Evolutionary conservation across 2,113 vertebrate genomes (phyloP).

Genomic region (Arothron firmamentum): DNA sequence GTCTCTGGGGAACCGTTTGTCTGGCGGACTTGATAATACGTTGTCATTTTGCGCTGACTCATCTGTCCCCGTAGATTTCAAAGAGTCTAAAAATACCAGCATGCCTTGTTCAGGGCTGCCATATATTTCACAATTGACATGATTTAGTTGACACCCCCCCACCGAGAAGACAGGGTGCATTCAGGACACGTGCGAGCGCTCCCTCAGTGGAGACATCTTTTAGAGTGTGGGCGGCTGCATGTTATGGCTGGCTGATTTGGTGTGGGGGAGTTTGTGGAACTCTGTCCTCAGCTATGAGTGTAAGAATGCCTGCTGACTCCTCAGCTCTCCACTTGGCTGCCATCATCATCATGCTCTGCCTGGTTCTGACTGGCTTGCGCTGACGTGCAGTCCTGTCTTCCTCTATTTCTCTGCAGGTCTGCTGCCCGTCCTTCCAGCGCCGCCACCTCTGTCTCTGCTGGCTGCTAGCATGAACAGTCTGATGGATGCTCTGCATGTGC

Average conservation of each 20-base stretch:
- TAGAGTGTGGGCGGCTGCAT: conserved; percentile 26
- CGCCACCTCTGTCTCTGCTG: conserved; percentile 31
- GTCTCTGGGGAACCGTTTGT: conserved; percentile 37
- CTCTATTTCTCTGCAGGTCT: conserved; percentile 31
- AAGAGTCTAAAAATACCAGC: conserved; percentile 51
- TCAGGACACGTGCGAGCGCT: conserved; percentile 18
- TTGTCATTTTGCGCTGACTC: conserved; percentile 55
- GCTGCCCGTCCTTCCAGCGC: conserved; percentile 23
- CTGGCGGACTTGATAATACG: conserved; percentile 32
- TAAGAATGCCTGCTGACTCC: conserved; percentile 43
- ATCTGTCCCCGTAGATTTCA: conserved; percentile 41
- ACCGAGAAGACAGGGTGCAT: conserved; percentile 4
- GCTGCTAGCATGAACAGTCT: neutral
- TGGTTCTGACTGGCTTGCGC: conserved; percentile 14
- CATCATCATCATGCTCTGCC: conserved; percentile 29
- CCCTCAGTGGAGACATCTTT: conserved; percentile 26
- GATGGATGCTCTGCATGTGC: neutral
- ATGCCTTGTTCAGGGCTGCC: conserved; percentile 8
- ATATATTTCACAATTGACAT: neutral
- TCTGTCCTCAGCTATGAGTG: conserved; percentile 30
- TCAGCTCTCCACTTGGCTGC: conserved; percentile 30
- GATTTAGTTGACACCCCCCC: neutral
- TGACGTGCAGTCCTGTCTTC: conserved; percentile 32
- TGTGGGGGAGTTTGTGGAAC: conserved; percentile 32
- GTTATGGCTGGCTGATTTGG: conserved; percentile 27